Base-by-base conservation (phyloP, 1,140 invertebrate genomes). In the Zaprionus africanus region DNA sequence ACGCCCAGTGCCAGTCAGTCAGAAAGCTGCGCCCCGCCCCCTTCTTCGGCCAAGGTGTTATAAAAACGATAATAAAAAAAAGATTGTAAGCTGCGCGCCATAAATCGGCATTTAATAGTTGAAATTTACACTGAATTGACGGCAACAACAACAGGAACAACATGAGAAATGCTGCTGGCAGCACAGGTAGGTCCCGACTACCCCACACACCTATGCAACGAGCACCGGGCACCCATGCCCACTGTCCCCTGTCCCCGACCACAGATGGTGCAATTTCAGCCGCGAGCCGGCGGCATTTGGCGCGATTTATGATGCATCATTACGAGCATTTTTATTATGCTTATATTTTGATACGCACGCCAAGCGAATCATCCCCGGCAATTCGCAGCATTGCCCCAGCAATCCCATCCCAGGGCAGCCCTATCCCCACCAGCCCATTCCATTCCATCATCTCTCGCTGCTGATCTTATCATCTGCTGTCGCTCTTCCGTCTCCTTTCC, bases 61-160 rank as follows among this genome's bases (percentile, higher is more conserved):
- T 88, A 88, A 88, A 88, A 77, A 64, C 75, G 81, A 88, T 88
- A 88, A 90, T 90, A 90, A 90, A 88, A 86, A 90, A 19, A 51
- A 51, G 46, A 90, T 90, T 82, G 88, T 90, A 90, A 84, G 76
- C 85, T 90, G 90, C 83, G 85, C 85, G 79, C 85, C 81, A 90
- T 90, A 90, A 90, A 90, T 90, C 79, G 85, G 85, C 85, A 88
- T 88, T 88, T 88, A 88, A 88, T 88, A 88, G 85, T 88, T 88
- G 85, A 88, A 88, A 84, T 90, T 90, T 88, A 88, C 85, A 79
- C 85, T 77, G 85, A 90, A 88, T 81, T 88, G 84, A 88, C 85
- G 84, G 70, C 79, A 58, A 63, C 68, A 66, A 43, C 67, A 68
- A 54, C 59, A 26, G 51, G 75, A 85, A 76, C 49, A 49, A 24